Base-by-base conservation (phyloP, 2,888 invertebrate genomes). In the Diogma glabrata region DNA sequence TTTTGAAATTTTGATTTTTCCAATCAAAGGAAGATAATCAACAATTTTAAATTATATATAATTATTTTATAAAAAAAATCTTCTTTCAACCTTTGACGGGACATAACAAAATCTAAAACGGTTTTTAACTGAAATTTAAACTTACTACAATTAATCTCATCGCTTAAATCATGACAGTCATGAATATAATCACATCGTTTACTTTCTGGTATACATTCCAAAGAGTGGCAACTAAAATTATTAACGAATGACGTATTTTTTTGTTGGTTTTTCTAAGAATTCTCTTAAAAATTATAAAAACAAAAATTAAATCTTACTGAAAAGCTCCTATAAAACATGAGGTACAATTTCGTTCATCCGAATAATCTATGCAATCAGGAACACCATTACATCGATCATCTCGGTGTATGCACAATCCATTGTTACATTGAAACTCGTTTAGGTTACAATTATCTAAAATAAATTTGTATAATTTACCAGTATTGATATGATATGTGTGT, bases 391-490 rank as follows among this genome's bases (percentile, higher is more conserved):
- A 56, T 20, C n/a, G 17, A 16, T 38, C n/a, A 20, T 26, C 28
- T 61, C 75, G 75, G 60, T 69, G 66, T 57, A 86, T 72, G 66
- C 85, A 86, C 62, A 64, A 71, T 58, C 75, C 77, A 66, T 75
- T 76, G 66, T 77, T 71, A 65, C 79, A 79, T 60, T 70, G 70
- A 67, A 76, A 77, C 63, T 76, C 24, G 19, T 40, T 16, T 38
- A 38, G 23, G 28, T 23, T 16, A 40, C 49, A 49, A 23, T 40
- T 30, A 17, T 24, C 46, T 46, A 46, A 16, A 46, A 46, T 24
- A 46, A n/a, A n/a, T n/a, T n/a, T n/a, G n/a, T n/a, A n/a, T n/a
- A n/a, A n/a, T n/a, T n/a, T n/a, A n/a, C n/a, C n/a, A n/a, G n/a
- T n/a, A n/a, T n/a, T n/a, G n/a, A n/a, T n/a, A n/a, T n/a, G n/a